Conservation (phyloP, 2,888 invertebrate species). For the Heteromurus nitidus region DNA sequence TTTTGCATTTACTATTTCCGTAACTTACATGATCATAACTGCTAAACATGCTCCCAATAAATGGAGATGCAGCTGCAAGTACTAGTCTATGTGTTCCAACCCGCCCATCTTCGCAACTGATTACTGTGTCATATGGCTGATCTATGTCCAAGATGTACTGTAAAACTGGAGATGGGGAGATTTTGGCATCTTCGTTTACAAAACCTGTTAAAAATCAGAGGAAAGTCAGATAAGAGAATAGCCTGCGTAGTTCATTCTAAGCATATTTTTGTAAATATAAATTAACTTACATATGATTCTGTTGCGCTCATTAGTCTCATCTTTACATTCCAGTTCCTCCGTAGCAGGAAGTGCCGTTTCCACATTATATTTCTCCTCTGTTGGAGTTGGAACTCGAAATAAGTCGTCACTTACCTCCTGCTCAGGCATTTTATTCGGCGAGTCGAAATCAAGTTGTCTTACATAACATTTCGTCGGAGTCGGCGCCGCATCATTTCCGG, state of each 20-base stretch:
- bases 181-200: slow-evolving; percentile 31
- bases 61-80: slow-evolving; percentile 64
- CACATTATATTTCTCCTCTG: too few relatives aligned
- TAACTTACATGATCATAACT: slow-evolving; percentile 61
- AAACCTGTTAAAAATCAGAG: slow-evolving; percentile 7
- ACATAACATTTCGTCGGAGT: too few relatives aligned
- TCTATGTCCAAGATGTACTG: slow-evolving; percentile 35
- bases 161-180: slow-evolving; percentile 24
- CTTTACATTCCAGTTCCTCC: too few relatives aligned
- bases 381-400: background rate
- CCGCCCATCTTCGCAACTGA: slow-evolving; percentile 68
- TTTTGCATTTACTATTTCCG: too few relatives aligned
- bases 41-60: slow-evolving; percentile 60
- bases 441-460: background rate
- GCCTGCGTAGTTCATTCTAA: too few relatives aligned
- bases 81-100: slow-evolving; percentile 71
- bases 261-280: background rate
- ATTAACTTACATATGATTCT: background rate
- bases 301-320: too few relatives aligned
- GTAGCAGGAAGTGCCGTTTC: too few relatives aligned
- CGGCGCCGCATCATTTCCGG: background rate
- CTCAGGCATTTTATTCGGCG: background rate
- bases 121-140: slow-evolving; percentile 62
- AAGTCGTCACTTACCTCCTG: background rate
- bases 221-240: background rate